Percentiles rank a stretch among this genome's conserved stretches.
phyloP scores from a whole-genome alignment of 2,797 vertebrate species.

The Poecile montanus region DNA sequence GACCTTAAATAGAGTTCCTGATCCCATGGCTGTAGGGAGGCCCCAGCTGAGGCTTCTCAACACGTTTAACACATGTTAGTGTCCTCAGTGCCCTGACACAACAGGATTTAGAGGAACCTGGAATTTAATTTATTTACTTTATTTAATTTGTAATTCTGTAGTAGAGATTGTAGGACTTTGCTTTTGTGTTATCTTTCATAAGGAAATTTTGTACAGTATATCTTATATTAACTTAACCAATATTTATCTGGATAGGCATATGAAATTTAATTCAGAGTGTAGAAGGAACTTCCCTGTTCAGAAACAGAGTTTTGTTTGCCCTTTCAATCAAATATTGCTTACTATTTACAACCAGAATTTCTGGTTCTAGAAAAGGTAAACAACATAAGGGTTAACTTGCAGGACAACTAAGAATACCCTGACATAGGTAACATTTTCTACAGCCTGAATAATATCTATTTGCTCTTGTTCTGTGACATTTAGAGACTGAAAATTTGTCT shows the following conservation, averaged over 20 bases:
- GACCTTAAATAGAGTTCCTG: neutral
- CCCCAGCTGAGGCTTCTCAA: neutral
- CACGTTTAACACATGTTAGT: neutral
- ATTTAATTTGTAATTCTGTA: neutral
- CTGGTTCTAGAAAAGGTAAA: slow-evolving; percentile 11
- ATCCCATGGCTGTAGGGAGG: neutral
- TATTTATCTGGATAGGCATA: neutral
- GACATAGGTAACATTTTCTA: neutral
- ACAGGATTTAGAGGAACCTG: neutral
- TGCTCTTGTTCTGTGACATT: neutral
- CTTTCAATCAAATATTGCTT: neutral
- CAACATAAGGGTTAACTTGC: neutral
- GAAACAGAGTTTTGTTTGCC: neutral
- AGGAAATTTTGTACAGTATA: neutral
- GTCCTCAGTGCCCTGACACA: neutral
- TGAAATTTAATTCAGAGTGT: neutral
- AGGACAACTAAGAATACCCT: neutral
- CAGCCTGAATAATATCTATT: neutral
- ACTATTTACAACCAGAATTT: neutral
- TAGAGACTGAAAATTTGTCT: neutral
- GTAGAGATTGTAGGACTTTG: neutral
- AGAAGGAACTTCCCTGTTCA: neutral
- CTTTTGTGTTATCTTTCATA: neutral
- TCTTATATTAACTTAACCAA: neutral
- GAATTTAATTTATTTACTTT: neutral